Base-by-base conservation (phyloP, 1,140 invertebrate species). In the Lethocerus indicus region DNA sequence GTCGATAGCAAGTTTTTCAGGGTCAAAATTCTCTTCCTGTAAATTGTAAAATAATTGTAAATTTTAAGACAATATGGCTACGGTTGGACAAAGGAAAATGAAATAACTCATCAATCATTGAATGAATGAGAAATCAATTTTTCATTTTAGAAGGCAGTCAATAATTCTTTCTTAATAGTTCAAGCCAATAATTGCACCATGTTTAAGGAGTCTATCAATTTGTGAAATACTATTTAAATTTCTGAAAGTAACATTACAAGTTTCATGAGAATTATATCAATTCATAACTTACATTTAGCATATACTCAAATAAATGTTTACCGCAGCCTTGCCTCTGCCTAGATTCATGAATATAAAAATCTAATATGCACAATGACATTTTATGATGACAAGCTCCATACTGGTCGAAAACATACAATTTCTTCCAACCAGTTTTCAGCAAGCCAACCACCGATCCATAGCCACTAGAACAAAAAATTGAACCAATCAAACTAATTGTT, bases 291-390 rank as follows among this genome's bases (percentile, higher is more conserved):
- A 73, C 78, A 51, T 70, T 59, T 16, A 91, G 60, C 85, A 90
- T 89, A 51, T 78, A 67, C 55, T 89, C 79, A 61, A 87, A 88
- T 0, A 91, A 65, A 46, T 68, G 66, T 54, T 76, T 79, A 16
- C 87, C 87, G 58, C 76, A 72, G 18, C 87, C 87, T 58, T 72
- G 72, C 28, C 87, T 71, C 63, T 92, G 88, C 27, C 71, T 69
- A 0, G 78, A 74, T 60, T 83, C 81, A 57, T 87, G 79, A 26
- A 92, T 72, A 61, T 86, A 93, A 67, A 92, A 91, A 60, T 93
- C 88, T 41, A 93, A 66, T 42, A 92, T 71, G 60, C 86, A 90
- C 7, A 83, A 66, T 1, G 85, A 78, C 50, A 76, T 71, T 18
- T 81, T 69, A 60, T 88, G 81, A 61, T 77, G 77, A 56, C 79